Base-by-base conservation (phyloP, 1,140 invertebrate genomes). In the Zelostemma sp. region DNA sequence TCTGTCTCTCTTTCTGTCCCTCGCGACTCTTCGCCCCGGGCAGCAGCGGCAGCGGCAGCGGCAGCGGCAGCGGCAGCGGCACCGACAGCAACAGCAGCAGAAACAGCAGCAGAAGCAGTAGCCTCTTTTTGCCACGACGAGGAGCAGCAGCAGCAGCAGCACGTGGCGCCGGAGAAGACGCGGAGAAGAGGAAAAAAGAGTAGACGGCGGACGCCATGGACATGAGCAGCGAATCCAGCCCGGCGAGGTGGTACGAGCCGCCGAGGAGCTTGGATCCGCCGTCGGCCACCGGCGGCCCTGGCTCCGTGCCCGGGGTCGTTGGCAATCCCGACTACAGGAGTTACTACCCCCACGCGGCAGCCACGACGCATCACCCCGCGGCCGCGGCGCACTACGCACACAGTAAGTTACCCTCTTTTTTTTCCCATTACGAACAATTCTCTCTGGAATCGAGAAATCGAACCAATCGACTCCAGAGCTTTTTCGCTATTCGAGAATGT, bases 181-280 rank as follows among this genome's bases (percentile, higher is more conserved):
- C 48, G 59, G 38, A 31, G 31, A n/a, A 12, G 48, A 51, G 55
- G 51, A 70, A 77, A 77, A 72, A 79, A 78, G 78, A n/a, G n/a
- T n/a, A n/a, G n/a, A n/a, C n/a, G n/a, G n/a, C n/a, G n/a, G n/a
- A n/a, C 72, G 81, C 83, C 74, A 85, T 86, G 84, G 84, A 86
- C 77, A 86, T 85, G 84, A 85, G 82, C 76, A 86, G 84, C 78
- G 83, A 84, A 75, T 85, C 82, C 66, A 86, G 81, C 64, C 76
- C 84, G 72, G 79, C 82, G 54, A 79, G 83, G 65, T 86, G 84
- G 84, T 86, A 86, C 73, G 84, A 85, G 70, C 82, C 81, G 41
- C 83, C 83, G 45, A 80, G 84, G 60, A 80, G 73, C 54, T 72
- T 86, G 64, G 84, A 85, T 46, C 79, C 83, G 66, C 77, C 82